Evolutionary conservation across 1,140 invertebrate genomes (phyloP).

Genomic region (Drosophila dunni): DNA sequence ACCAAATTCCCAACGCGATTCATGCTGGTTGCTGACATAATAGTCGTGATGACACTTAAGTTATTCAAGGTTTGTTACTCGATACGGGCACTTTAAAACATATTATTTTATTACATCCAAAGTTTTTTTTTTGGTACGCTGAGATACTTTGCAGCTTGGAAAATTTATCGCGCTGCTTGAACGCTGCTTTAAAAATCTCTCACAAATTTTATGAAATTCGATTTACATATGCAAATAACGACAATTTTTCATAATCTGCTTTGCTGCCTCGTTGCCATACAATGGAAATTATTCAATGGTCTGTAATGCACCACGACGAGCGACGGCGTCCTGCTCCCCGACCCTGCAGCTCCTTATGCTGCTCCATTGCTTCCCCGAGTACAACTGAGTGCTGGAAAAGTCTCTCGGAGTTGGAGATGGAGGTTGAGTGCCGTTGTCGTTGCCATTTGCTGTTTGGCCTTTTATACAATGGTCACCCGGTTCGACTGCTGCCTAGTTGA

Average conservation of each 20-base stretch:
- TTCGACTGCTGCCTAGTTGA: conserved; percentile 78
- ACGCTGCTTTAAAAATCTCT: conserved; percentile 69
- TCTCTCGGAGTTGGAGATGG: neutral
- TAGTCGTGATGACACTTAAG: conserved; percentile 92
- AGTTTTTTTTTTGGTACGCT: neutral
- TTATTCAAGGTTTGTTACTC: conserved; percentile 90
- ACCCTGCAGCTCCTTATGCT: conserved; percentile 40
- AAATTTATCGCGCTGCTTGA: conserved; percentile 24
- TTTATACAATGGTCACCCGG: conserved; percentile 72
- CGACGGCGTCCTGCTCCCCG: conserved; percentile 18
- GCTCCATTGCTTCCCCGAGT: conserved; percentile 75
- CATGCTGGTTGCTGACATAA: conserved; percentile 87
- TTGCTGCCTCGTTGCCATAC: conserved; percentile 56
- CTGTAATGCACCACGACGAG: conserved; percentile 75
- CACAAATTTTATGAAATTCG: conserved; percentile 83
- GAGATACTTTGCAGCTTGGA: neutral
- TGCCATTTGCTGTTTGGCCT: conserved; percentile 47
- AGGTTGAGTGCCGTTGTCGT: conserved; percentile 14
- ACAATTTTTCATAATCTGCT: conserved; percentile 84
- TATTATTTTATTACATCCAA: conserved; percentile 1
- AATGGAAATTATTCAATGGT: conserved; percentile 85
- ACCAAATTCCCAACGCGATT: conserved; percentile 88
- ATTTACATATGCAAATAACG: conserved; percentile 85
- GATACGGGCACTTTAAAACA: neutral
- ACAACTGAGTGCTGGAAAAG: conserved; percentile 54